phyloP scores from a whole-genome alignment of 2,888 invertebrate species.

The Morpho helenor region DNA sequence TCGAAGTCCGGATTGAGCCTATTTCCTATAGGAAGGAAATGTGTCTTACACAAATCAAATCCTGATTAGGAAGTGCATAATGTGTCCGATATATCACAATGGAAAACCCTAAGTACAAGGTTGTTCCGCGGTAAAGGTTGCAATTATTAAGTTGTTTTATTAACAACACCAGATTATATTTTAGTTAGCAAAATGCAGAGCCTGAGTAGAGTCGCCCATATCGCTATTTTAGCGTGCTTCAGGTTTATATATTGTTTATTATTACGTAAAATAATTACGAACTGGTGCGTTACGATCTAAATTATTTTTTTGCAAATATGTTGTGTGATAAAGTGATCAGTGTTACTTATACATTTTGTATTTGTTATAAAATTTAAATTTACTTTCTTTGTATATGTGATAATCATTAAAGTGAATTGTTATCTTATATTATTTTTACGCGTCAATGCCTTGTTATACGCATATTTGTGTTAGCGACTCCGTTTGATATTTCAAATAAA shows the following conservation, averaged over 20 bases:
- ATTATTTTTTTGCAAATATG: too few species aligned
- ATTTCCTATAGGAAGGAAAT: slow-evolving; percentile 19
- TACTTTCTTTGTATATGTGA: too few species aligned
- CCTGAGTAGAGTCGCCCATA: slow-evolving; percentile 65
- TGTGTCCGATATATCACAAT: slow-evolving; percentile 24
- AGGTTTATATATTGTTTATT: slow-evolving; percentile 40
- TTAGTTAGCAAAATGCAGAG: slow-evolving; percentile 69
- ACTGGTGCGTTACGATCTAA: too few species aligned
- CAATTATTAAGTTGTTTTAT: slow-evolving; percentile 41
- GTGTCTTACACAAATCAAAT: slow-evolving; percentile 19
- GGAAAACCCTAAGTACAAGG: slow-evolving; percentile 48
- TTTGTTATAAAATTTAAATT: background rate
- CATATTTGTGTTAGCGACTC: background rate
- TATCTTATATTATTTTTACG: slow-evolving; percentile 3
- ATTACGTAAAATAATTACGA: background rate
- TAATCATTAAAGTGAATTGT: background rate
- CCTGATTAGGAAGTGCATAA: slow-evolving; percentile 25
- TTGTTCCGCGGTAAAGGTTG: slow-evolving; percentile 40
- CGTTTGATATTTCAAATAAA: too few species aligned
- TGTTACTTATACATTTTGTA: background rate
- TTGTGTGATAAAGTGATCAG: slow-evolving; percentile 10
- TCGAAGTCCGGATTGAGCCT: background rate
- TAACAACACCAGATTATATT: slow-evolving; percentile 41
- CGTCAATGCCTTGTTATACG: background rate
- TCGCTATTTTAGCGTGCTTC: slow-evolving; percentile 52